Percentiles rank a stretch among this genome's conserved stretches.
These are phyloP conservation scores for Carassius gibelio DNA, from an alignment of 2,113 vertebrate genomes.

Conservation along the genomic window DNA sequence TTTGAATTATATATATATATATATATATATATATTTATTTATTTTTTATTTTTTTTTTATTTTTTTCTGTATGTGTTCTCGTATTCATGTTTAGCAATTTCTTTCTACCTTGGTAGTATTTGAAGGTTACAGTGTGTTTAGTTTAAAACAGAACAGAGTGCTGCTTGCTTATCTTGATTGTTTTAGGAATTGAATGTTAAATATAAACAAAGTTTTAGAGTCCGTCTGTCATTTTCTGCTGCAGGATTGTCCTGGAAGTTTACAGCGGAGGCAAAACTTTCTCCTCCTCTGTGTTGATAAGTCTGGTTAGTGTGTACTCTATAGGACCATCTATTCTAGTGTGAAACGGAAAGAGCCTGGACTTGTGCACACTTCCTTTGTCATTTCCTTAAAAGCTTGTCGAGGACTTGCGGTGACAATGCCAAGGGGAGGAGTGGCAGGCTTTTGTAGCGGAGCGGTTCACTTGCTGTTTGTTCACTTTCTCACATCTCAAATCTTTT, in stretches of 20 bases:
- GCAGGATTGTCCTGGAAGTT: neutral
- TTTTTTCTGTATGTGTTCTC: neutral
- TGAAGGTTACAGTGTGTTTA: neutral
- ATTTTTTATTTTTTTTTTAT: neutral
- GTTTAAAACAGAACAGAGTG: neutral
- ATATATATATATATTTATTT: too few species aligned
- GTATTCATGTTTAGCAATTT: neutral
- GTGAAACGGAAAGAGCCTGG: slow-evolving; percentile 70
- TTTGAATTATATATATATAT: neutral
- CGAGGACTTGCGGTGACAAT: slow-evolving; percentile 45
- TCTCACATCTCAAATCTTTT: slow-evolving; percentile 14
- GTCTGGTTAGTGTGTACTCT: slow-evolving; percentile 41
- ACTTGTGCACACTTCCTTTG: slow-evolving; percentile 70
- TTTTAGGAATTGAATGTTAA: neutral
- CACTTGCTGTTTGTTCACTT: neutral
- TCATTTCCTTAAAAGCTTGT: slow-evolving; percentile 70
- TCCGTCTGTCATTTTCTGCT: neutral
- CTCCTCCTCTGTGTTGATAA: slow-evolving; percentile 48
- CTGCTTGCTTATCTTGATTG: slow-evolving; percentile 5
- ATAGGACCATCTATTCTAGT: slow-evolving; percentile 48
- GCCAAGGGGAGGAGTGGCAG: slow-evolving; percentile 20
- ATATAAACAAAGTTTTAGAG: neutral
- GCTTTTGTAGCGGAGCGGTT: neutral
- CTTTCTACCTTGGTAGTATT: slow-evolving; percentile 6
- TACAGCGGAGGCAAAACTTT: slow-evolving; percentile 32